Base-by-base conservation (phyloP, 2,113 vertebrate genomes). In the Castor canadensis region DNA sequence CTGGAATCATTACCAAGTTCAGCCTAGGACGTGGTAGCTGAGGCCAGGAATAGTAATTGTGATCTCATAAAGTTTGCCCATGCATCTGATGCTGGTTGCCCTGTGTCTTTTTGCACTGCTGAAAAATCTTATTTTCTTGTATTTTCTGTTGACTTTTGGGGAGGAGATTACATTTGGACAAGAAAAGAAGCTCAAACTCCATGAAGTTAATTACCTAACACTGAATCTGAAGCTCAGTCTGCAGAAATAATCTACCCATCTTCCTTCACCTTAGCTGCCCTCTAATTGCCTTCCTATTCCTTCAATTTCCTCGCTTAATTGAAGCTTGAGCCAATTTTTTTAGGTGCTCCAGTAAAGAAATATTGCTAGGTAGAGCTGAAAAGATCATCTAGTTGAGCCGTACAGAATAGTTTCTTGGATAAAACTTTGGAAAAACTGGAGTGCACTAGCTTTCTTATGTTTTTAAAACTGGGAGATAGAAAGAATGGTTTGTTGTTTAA, bases 201-300 rank as follows among this genome's bases (percentile, higher is more conserved):
- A n/a, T 52, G 91, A 95, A 96, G 62, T 97, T 98, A 97, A 94
- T 98, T 98, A 98, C 96, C 94, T 95, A 95, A 97, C 97, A 92
- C 85, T 76, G 73, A 96, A 82, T 95, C 95, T 13, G n/a, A 97
- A 96, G 92, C 75, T 92, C 60, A 92, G 84, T 91, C 95, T 95
- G 89, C 91, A 97, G 92, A 95, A 86, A 43, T 93, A 95, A 96
- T 98, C 94, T 64, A 91, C 89, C 52, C 10, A 13, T 64, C 75
- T 81, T 26, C 40, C 20, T 98, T 93, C 87, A 97, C 95, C 90
- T 87, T 62, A 58, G 82, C 95, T 86, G 75, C 40, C 92, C 95
- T 98, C 93, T 97, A 83, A 97, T 96, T 96, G 91, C 95, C 95
- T 98, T 92, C 83, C 89, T 56, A 92, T 86, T 75, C 72, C 85